Conservation (phyloP, 2,888 invertebrate species). For the Tineola bisselliella region DNA sequence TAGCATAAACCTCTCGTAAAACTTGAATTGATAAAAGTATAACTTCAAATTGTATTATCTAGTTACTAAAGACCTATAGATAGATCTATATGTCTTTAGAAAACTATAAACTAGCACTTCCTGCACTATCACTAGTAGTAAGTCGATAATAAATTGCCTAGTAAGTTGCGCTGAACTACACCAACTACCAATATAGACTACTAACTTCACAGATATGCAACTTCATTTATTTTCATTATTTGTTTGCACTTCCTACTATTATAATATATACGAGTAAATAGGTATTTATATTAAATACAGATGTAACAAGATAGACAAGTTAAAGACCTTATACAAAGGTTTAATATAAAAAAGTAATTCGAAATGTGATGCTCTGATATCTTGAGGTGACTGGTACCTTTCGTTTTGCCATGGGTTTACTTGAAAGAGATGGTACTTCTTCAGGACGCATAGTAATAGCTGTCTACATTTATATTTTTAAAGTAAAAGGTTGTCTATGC, state of each 20-base stretch:
- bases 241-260: not conserved
- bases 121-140: constrained; percentile 30
- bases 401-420: too few relatives aligned
- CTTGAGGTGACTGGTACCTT: too few relatives aligned
- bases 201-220: not conserved
- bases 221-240: not conserved
- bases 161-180: constrained; percentile 29
- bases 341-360: too few relatives aligned
- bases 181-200: not conserved
- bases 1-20: too few relatives aligned
- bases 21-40: not conserved
- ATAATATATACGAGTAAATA: too few relatives aligned
- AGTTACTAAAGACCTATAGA: not conserved
- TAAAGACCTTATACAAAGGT: too few relatives aligned
- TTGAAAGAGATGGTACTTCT: too few relatives aligned
- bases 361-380: too few relatives aligned
- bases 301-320: too few relatives aligned
- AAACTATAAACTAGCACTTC: constrained; percentile 27
- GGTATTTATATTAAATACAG: too few relatives aligned
- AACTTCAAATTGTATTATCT: not conserved
- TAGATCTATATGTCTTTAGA: not conserved
- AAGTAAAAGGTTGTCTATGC: not conserved
- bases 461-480: too few relatives aligned
- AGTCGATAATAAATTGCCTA: constrained; percentile 42
- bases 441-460: too few relatives aligned